These are phyloP conservation scores for Riparia riparia DNA, from an alignment of 2,113 vertebrate genomes.

Conservation along the genomic window DNA sequence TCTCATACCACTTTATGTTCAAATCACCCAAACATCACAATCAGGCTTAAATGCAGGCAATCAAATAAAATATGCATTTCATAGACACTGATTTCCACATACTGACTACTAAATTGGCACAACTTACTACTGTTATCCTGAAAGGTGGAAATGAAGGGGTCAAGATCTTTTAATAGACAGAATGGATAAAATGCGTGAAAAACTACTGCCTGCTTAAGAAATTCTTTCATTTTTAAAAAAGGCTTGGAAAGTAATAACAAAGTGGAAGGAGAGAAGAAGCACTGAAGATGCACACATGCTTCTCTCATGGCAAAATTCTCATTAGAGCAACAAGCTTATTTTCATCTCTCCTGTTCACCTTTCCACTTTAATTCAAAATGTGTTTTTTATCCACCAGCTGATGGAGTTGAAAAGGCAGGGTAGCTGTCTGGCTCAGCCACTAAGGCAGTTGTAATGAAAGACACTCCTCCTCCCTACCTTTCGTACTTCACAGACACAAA, in stretches of 20 bases:
- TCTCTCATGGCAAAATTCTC: neutral
- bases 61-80: slow-evolving; percentile 73
- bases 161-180: slow-evolving; percentile 76
- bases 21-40: slow-evolving; percentile 45
- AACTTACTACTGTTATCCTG: slow-evolving; percentile 60
- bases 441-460: neutral
- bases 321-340: neutral
- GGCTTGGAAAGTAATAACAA: slow-evolving; percentile 10
- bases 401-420: neutral
- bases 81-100: slow-evolving; percentile 57
- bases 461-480: neutral
- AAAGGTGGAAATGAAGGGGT: slow-evolving; percentile 71
- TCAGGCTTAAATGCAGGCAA: slow-evolving; percentile 74
- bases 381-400: neutral
- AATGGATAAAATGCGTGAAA: slow-evolving; percentile 64
- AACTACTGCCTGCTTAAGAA: slow-evolving; percentile 10
- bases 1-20: neutral
- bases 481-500: accelerated
- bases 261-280: neutral
- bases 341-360: neutral
- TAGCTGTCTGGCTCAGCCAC: neutral
- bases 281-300: neutral
- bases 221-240: slow-evolving; percentile 47
- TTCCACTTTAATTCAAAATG: neutral
- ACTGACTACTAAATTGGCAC: slow-evolving; percentile 67